Evolutionary conservation across 1,140 invertebrate genomes (phyloP).

Genomic region (Notospermus geniculatus): DNA sequence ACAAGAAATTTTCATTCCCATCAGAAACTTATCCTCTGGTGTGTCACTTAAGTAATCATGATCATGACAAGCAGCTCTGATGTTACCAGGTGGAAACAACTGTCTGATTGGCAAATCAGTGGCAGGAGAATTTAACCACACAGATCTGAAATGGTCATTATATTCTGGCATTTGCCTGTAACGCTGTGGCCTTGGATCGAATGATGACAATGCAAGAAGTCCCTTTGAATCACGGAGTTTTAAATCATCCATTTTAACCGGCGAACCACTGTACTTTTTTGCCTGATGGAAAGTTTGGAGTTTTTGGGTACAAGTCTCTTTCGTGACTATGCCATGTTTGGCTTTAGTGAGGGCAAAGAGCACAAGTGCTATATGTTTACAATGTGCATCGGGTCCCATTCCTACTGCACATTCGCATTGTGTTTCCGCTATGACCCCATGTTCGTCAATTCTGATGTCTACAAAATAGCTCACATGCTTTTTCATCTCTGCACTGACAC

Average conservation of each 20-base stretch:
- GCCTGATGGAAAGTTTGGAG: slow-evolving; percentile 22
- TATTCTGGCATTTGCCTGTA: no score
- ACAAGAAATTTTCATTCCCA: slow-evolving; percentile 16
- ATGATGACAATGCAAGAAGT: no score
- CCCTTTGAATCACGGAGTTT: slow-evolving; percentile 15
- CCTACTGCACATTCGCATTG: slow-evolving; percentile 25
- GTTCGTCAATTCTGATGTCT: slow-evolving; percentile 14
- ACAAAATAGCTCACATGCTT: slow-evolving; percentile 17
- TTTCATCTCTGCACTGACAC: slow-evolving; percentile 22
- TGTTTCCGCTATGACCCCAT: slow-evolving; percentile 6
- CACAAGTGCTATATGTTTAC: slow-evolving; percentile 20
- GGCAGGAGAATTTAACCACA: slow-evolving; percentile 19
- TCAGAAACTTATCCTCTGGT: slow-evolving; percentile 7
- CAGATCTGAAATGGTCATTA: no score
- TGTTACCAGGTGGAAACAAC: slow-evolving; percentile 1
- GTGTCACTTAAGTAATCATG: slow-evolving; percentile 15
- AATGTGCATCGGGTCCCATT: slow-evolving; percentile 20
- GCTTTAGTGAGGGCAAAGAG: slow-evolving; percentile 17
- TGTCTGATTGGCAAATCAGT: slow-evolving; percentile 10
- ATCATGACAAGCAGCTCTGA: no score
- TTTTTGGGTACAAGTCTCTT: slow-evolving; percentile 24
- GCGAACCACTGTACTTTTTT: slow-evolving; percentile 16
- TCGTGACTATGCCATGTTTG: not conserved
- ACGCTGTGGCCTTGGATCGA: no score
- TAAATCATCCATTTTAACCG: slow-evolving; percentile 17